These are phyloP conservation scores for Ridgeia piscesae DNA, from an alignment of 1,140 invertebrate genomes.

Conservation along the genomic window DNA sequence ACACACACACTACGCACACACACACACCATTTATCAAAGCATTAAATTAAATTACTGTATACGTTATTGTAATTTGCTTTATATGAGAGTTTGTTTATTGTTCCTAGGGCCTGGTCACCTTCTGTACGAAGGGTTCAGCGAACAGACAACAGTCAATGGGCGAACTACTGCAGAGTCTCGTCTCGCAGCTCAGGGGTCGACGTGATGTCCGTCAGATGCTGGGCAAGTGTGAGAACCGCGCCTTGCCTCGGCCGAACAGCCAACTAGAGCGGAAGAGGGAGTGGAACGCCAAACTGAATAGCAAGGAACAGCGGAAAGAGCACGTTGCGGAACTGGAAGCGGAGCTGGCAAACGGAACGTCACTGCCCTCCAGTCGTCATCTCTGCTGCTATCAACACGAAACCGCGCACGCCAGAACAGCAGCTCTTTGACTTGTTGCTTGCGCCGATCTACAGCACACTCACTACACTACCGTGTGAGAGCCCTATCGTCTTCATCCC, in stretches of 20 bases:
- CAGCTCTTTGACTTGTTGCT: constrained; percentile 46
- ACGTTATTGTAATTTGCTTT: neutral
- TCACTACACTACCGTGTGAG: constrained; percentile 37
- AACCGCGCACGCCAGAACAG: constrained; percentile 27
- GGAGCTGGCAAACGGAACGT: neutral
- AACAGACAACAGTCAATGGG: neutral
- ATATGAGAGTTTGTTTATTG: neutral
- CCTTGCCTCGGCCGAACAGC: constrained; percentile 37
- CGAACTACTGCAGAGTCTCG: neutral
- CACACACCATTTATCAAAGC: no score
- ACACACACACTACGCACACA: no score
- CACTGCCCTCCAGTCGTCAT: neutral
- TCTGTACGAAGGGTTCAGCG: neutral
- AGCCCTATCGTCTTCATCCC: constrained; percentile 48
- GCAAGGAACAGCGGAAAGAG: neutral
- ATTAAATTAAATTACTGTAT: no score
- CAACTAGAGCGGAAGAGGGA: constrained; percentile 32
- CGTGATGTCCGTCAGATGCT: constrained; percentile 27
- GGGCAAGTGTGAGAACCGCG: constrained; percentile 41
- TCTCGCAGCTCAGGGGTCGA: constrained; percentile 8
- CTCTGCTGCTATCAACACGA: neutral
- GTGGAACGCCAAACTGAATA: constrained; percentile 35
- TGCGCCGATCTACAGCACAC: constrained; percentile 47
- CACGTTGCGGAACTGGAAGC: neutral
- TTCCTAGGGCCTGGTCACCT: neutral